Conservation (phyloP, 2,888 invertebrate species). For the Athrips mouffetella region DNA sequence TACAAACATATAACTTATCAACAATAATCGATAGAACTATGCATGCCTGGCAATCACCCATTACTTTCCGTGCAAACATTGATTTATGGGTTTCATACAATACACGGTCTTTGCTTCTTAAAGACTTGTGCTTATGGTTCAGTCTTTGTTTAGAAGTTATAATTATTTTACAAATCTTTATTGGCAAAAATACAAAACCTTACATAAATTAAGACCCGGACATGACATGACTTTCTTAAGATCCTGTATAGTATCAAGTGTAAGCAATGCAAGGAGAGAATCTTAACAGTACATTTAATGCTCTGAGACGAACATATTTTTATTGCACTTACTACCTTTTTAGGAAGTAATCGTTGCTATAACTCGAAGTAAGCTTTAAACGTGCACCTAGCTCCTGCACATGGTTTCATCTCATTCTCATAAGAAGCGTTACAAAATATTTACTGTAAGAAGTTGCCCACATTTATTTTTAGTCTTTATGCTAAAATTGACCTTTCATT, state of each 20-base stretch:
- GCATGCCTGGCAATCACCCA: slow-evolving; percentile 19
- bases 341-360: slow-evolving; percentile 27
- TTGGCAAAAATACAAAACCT: no score
- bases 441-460: no score
- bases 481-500: no score
- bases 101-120: no score
- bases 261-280: slow-evolving; percentile 29
- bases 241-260: slow-evolving; percentile 7
- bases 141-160: no score
- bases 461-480: not conserved
- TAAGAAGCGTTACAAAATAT: no score
- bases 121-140: no score
- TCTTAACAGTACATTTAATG: slow-evolving; percentile 39
- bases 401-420: not conserved
- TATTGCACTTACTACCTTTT: slow-evolving; percentile 32
- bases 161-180: no score
- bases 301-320: slow-evolving; percentile 29
- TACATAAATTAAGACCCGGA: no score
- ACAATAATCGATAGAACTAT: slow-evolving; percentile 17
- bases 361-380: slow-evolving; percentile 11
- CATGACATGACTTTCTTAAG: no score
- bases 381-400: not conserved
- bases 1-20: slow-evolving; percentile 2
- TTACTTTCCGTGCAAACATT: slow-evolving; percentile 23
- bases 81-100: slow-evolving; percentile 34